Evolutionary conservation across 2,888 invertebrate species (phyloP).

Genomic region (Cerastoderma edule): DNA sequence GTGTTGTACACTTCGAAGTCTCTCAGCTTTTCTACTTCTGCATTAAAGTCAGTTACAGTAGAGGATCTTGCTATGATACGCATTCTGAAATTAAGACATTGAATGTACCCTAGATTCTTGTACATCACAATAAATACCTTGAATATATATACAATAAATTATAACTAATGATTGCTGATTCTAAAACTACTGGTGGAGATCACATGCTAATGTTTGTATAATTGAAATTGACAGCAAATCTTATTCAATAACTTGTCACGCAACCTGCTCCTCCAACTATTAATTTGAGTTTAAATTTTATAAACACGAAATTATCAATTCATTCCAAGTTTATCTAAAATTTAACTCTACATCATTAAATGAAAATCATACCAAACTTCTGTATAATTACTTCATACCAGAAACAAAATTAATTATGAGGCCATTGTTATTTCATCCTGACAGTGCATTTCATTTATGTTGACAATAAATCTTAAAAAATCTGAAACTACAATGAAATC

Average conservation of each 20-base stretch:
- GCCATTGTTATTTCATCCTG: too few relatives aligned
- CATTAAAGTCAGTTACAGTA: not conserved
- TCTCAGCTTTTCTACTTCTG: not conserved
- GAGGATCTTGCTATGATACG: not conserved
- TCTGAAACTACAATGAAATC: too few relatives aligned
- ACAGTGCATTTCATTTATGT: too few relatives aligned
- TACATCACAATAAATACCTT: constrained; percentile 1
- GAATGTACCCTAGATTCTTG: not conserved
- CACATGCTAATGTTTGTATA: not conserved
- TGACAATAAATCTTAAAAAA: too few relatives aligned
- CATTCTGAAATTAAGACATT: constrained; percentile 4
- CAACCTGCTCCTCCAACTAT: constrained; percentile 1
- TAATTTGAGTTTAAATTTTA: constrained; percentile 2
- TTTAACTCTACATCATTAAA: too few relatives aligned
- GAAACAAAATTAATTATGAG: too few relatives aligned
- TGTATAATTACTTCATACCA: too few relatives aligned
- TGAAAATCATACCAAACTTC: too few relatives aligned
- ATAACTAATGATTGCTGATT: constrained; percentile 1
- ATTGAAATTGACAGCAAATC: not conserved
- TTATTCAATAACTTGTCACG: constrained; percentile 1
- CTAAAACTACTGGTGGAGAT: not conserved
- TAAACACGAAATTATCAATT: not conserved
- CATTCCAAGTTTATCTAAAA: not conserved
- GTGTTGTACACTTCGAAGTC: not conserved
- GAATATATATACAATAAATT: not conserved